These are phyloP conservation scores for Tamias sibiricus DNA, from an alignment of 2,113 vertebrate genomes.

Conservation along the genomic window DNA sequence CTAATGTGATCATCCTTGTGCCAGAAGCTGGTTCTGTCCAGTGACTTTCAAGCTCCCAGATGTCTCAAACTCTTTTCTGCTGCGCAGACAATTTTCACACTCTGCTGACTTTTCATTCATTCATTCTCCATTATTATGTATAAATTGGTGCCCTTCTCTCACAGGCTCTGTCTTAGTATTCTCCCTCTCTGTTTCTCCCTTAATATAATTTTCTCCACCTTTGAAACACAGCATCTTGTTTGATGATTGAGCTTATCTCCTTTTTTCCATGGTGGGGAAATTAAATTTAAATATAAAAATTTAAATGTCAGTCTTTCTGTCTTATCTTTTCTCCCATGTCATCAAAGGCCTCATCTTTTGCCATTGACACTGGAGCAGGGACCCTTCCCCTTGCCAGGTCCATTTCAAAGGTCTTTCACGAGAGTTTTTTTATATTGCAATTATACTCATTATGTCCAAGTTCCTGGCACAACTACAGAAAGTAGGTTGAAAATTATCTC, in stretches of 20 bases:
- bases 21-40: neutral
- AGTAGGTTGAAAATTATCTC: neutral
- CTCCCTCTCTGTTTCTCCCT: neutral
- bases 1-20: neutral
- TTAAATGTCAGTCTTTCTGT: neutral
- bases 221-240: neutral
- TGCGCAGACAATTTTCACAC: neutral
- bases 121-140: neutral
- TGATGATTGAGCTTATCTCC: neutral
- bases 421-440: neutral
- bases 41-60: neutral
- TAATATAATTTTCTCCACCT: neutral
- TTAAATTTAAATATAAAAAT: constrained; percentile 17
- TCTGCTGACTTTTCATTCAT: neutral
- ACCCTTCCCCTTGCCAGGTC: neutral
- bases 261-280: neutral
- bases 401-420: neutral
- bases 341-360: neutral
- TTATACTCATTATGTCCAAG: neutral
- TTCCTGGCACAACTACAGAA: neutral
- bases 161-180: neutral
- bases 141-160: neutral
- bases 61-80: neutral
- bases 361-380: neutral
- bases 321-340: neutral